These are phyloP conservation scores for Antheraea assamensis DNA, from an alignment of 2,888 invertebrate species.

Conservation along the genomic window DNA sequence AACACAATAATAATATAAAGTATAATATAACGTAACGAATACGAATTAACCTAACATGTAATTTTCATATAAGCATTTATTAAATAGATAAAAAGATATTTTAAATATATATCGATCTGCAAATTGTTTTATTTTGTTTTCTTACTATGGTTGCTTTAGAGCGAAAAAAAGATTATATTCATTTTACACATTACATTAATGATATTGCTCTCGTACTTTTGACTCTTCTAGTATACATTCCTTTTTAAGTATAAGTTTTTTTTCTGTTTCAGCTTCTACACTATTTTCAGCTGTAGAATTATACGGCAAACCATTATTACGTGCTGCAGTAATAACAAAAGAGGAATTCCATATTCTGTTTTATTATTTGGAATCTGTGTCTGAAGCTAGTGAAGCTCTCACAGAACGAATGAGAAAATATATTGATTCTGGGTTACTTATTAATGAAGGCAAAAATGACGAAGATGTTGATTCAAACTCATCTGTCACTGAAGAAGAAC, in stretches of 20 bases:
- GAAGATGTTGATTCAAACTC: conserved; percentile 44
- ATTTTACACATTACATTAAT: background rate
- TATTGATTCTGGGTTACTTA: conserved; percentile 74
- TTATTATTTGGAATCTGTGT: conserved; percentile 77
- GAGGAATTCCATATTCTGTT: conserved; percentile 81
- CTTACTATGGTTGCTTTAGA: background rate
- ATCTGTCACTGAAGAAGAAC: conserved; percentile 54
- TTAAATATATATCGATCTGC: background rate
- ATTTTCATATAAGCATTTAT: background rate
- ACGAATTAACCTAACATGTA: background rate
- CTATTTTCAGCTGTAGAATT: conserved; percentile 84
- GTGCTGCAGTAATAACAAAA: conserved; percentile 75
- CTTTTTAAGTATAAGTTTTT: conserved; percentile 12
- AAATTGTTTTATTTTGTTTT: background rate
- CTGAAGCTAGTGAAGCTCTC: conserved; percentile 74
- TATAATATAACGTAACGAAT: background rate
- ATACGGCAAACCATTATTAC: conserved; percentile 83
- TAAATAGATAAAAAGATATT: background rate
- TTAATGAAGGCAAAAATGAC: conserved; percentile 50
- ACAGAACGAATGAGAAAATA: conserved; percentile 77
- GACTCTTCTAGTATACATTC: too few relatives aligned
- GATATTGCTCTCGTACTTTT: background rate
- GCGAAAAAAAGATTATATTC: background rate
- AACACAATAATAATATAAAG: background rate
- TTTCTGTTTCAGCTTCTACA: conserved; percentile 75